A percentile compares a stretch with the other conserved stretches of the same genome.
These are phyloP conservation scores for Nycticorax nycticorax DNA, from an alignment of 2,113 vertebrate genomes.

Conservation along the genomic window DNA sequence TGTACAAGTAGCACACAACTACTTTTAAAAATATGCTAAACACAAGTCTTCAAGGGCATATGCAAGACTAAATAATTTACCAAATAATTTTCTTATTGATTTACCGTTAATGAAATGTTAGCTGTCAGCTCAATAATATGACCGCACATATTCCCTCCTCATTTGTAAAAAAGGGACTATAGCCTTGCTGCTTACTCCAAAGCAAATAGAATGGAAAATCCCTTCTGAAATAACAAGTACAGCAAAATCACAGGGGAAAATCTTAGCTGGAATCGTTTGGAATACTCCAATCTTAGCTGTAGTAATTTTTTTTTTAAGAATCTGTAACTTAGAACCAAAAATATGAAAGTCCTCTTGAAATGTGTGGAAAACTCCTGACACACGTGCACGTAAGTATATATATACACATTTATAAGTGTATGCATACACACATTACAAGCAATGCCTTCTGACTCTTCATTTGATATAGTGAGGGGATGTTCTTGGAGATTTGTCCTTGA, in stretches of 20 bases:
- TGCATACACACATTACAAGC: not conserved
- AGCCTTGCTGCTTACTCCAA: not conserved
- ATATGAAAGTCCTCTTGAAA: not conserved
- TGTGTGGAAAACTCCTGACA: not conserved
- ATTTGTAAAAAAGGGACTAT: not conserved
- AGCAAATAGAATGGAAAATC: not conserved
- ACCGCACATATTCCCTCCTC: not conserved
- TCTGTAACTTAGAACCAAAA: not conserved
- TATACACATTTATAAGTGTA: not conserved
- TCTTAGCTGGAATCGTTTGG: not conserved
- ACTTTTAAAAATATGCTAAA: not conserved
- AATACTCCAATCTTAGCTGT: not conserved
- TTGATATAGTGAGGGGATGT: not conserved
- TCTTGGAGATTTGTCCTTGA: not conserved
- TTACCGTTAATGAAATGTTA: not conserved
- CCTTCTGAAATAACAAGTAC: not conserved
- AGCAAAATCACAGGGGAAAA: not conserved
- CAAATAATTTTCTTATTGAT: not conserved
- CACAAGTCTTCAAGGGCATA: not conserved
- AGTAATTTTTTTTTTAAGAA: not conserved
- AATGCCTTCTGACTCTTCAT: not conserved
- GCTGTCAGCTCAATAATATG: not conserved
- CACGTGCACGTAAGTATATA: not conserved
- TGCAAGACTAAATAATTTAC: not conserved
- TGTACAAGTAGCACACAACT: not conserved